Conservation (phyloP, 2,113 vertebrate genomes). For the Crotophaga sulcirostris region DNA sequence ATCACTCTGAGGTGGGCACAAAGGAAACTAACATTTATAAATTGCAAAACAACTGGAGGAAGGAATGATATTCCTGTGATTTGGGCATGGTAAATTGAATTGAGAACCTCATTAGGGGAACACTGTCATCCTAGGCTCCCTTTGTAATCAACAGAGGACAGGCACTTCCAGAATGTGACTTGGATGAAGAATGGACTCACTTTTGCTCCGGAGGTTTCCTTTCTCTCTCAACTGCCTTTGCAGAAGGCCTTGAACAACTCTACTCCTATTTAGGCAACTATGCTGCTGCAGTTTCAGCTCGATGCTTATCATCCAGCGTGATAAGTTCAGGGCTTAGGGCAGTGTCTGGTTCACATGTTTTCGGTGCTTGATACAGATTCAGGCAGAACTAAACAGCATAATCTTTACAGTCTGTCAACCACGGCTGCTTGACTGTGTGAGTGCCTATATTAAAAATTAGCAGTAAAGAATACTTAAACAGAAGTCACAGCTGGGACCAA, state of each 20-base stretch:
- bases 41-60: not conserved
- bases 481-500: constrained; percentile 48
- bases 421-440: constrained; percentile 16
- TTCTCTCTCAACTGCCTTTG: not conserved
- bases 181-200: not conserved
- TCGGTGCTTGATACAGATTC: constrained; percentile 18
- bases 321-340: not conserved
- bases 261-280: not conserved
- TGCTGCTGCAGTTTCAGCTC: not conserved
- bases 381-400: not conserved
- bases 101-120: not conserved
- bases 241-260: constrained; percentile 1
- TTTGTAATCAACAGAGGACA: not conserved
- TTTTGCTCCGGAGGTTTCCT: not conserved
- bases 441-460: constrained; percentile 44
- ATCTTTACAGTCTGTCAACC: not conserved
- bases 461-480: constrained; percentile 51
- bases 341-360: not conserved
- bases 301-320: not conserved
- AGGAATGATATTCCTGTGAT: not conserved
- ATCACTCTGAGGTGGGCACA: not conserved
- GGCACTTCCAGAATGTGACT: not conserved
- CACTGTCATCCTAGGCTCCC: not conserved
- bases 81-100: not conserved
- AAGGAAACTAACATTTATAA: not conserved